Evolutionary conservation across 2,888 invertebrate species (phyloP).

Genomic region (Phengaris alcon): DNA sequence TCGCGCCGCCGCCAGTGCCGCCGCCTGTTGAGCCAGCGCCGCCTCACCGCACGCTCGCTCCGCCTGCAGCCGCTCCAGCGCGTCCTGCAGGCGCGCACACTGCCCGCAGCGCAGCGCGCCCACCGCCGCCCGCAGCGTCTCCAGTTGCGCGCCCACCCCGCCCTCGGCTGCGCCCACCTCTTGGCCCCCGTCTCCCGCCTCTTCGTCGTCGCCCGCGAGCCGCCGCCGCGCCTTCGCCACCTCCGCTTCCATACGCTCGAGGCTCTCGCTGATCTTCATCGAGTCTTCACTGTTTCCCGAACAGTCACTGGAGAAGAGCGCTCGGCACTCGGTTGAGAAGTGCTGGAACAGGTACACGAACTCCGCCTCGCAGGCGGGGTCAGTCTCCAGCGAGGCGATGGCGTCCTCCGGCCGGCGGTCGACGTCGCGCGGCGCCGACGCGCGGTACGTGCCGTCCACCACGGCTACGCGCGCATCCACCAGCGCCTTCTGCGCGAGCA

Average conservation of each 20-base stretch:
- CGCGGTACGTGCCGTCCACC: conserved; percentile 79
- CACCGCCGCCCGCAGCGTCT: conserved; percentile 68
- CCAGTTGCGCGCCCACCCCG: conserved; percentile 57
- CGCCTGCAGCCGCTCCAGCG: conserved; percentile 68
- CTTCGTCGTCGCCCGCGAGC: conserved; percentile 48
- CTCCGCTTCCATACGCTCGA: conserved; percentile 72
- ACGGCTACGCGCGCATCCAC: conserved; percentile 87
- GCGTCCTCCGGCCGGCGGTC: conserved; percentile 59
- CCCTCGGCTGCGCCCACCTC: conserved; percentile 37
- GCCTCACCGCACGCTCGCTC: conserved; percentile 66
- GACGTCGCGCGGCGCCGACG: conserved; percentile 49
- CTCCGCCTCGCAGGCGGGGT: conserved; percentile 82
- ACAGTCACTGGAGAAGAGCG: conserved; percentile 79
- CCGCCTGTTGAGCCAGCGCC: conserved; percentile 66
- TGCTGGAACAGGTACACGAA: conserved; percentile 83
- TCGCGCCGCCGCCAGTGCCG: conserved; percentile 67
- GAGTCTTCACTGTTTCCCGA: conserved; percentile 78
- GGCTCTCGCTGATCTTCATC: conserved; percentile 77
- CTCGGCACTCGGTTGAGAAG: conserved; percentile 81
- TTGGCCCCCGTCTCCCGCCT: conserved; percentile 33
- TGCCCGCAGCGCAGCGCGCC: conserved; percentile 75
- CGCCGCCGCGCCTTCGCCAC: conserved; percentile 65
- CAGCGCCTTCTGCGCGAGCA: conserved; percentile 86
- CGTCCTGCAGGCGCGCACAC: conserved; percentile 76
- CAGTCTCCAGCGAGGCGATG: conserved; percentile 72